Base-by-base conservation (phyloP, 2,797 vertebrate species). In the Pipistrellus nathusii region DNA sequence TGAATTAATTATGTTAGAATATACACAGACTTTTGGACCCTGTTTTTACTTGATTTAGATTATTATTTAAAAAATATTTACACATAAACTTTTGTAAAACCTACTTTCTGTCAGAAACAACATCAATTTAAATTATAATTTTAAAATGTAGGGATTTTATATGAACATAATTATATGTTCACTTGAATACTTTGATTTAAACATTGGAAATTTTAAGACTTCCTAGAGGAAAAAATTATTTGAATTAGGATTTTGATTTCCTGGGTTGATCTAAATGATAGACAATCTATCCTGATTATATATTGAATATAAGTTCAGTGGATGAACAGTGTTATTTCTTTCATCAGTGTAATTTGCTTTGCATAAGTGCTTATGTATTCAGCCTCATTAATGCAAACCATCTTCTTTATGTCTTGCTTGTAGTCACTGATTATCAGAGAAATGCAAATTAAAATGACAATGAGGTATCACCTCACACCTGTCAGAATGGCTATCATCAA, bases 311-410 rank as follows among this genome's bases (percentile, higher is more conserved):
- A 94, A 80, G 46, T 78, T 96, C 57, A 81, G 27, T 88, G 71
- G 57, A 73, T 51, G 96, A 55, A 95, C 97, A 85, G 27, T 71
- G 15, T 2, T n/a, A 76, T 72, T 90, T 84, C 87, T 92, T 91
- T 72, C 14, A 30, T 83, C 78, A 11, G 20, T 93, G 27, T 93
- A 68, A 83, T 96, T 97, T 96, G 92, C 76, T 59, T 86, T 97
- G 93, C 94, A 32, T 93, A 96, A 96, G 46, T 91, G 85, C 4
- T 85, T 97, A 89, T 85, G 62, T 25, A 94, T 96, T 85, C 76
- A 95, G 76, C 88, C 44, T 88, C 77, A 95, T 90, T 95, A 85
- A 66, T 69, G 38, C 15, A 94, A 69, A 44, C 88, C 64, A 41
- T 93, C 62, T 44, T 80, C 57, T 93, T 88, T 55, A 77, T 59